Conservation (phyloP, 2,797 vertebrate genomes). For the Limnodromus scolopaceus region DNA sequence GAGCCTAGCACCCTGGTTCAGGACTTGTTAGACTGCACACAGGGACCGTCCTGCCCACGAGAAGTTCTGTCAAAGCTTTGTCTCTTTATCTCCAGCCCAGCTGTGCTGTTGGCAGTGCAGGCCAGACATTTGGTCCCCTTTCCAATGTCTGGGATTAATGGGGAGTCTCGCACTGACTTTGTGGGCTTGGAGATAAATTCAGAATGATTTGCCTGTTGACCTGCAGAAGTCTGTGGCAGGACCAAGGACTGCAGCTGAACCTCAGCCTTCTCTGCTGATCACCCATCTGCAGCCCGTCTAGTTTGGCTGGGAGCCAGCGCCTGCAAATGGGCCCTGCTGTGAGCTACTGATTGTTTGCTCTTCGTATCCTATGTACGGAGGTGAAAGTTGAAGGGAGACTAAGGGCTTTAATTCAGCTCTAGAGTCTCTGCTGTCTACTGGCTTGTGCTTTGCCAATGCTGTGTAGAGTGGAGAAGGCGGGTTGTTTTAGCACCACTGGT, state of each 20-base stretch:
- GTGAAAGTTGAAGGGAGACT: not conserved
- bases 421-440: not conserved
- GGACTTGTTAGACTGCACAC: not conserved
- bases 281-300: not conserved
- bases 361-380: not conserved
- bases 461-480: not conserved
- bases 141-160: not conserved
- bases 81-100: not conserved
- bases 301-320: not conserved
- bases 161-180: not conserved
- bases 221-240: not conserved
- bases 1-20: not conserved
- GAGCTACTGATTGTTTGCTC: not conserved
- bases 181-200: not conserved
- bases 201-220: not conserved
- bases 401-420: not conserved
- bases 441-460: not conserved
- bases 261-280: not conserved
- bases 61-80: not conserved
- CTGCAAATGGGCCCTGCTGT: not conserved
- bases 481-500: not conserved
- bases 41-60: not conserved
- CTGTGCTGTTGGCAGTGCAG: not conserved
- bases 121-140: not conserved
- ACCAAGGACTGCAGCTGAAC: not conserved